Evolutionary conservation across 2,113 vertebrate species (phyloP).

Genomic region (Malurus elegans): DNA sequence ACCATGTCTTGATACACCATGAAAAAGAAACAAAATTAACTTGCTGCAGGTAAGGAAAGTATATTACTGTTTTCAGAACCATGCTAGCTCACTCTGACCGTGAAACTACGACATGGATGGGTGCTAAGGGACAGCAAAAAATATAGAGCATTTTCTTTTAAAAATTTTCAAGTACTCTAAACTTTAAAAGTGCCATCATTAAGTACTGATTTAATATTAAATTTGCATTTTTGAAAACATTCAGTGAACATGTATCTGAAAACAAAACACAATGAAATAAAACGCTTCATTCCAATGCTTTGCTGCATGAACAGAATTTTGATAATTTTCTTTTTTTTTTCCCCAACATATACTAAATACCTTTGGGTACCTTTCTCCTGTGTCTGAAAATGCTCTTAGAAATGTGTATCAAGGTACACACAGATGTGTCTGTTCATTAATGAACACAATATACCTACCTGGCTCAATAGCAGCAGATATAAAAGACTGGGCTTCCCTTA

Average conservation of each 20-base stretch:
- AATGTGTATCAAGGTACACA: not conserved
- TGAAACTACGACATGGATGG: not conserved
- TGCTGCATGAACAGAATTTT: not conserved
- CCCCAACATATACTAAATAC: not conserved
- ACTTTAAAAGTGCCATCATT: not conserved
- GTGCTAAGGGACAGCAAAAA: not conserved
- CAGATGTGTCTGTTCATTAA: not conserved
- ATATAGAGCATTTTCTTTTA: not conserved
- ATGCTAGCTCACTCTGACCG: not conserved
- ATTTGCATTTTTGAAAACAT: not conserved
- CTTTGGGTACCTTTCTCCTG: not conserved
- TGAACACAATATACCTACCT: conserved; percentile 68
- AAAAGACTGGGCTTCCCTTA: conserved; percentile 91
- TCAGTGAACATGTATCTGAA: not conserved
- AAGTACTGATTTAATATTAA: not conserved
- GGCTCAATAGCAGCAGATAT: conserved; percentile 96
- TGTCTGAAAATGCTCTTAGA: not conserved
- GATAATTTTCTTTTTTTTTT: not conserved
- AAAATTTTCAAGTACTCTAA: not conserved
- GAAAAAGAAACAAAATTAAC: not conserved
- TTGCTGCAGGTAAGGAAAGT: not conserved
- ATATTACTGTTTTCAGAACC: not conserved
- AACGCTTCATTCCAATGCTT: not conserved
- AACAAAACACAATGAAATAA: not conserved
- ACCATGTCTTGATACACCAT: not conserved